Evolutionary conservation across 2,797 vertebrate species (phyloP), one percentile per base, ranked within the genome.

Genomic region (Fistularia commersonii): DNA sequence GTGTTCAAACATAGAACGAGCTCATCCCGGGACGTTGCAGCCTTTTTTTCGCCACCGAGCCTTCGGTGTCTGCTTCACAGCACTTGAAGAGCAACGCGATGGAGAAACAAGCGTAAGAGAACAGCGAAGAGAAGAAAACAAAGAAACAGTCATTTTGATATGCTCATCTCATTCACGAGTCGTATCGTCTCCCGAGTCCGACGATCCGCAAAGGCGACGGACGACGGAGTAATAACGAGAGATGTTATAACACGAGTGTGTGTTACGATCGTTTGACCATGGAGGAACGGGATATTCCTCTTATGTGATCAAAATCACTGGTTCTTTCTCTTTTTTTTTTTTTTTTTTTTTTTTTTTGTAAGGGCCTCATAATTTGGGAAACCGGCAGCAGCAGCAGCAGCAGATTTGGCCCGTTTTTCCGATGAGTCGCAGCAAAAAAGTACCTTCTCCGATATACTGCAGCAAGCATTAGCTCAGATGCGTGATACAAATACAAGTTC

Each of bases 81-180:
- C 80, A 86, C 75, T 84, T 79, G 64, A 23, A 74, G 71, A 82
- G 75, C 74, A 80, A 87, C 82, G 75, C 66, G 76, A 78, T 64
- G 49, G 74, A 45, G 73, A 70, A 81, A 82, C 75, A 48, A 84
- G 85, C 81, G 66, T 44, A 64, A 67, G 32, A 72, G 72, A 68
- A 75, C 62, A 50, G 51, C 69, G 36, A 56, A 46, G 54, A 66
- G 59, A 52, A 56, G 31, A 53, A 77, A 72, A 61, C 56, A 77
- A 81, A 62, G 39, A 66, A 80, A 86, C 77, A 75, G 81, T 84
- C 74, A 39, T 69, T n/a, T 77, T 59, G 65, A 82, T 81, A 72
- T 67, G 76, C 74, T 77, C 70, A 87, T 77, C 72, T 85, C 83
- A 87, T 87, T 85, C 81, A 77, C 74, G 70, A 74, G 77, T 87